Evolutionary conservation across 2,888 invertebrate species (phyloP).

Genomic region (Incurvaria masculella): DNA sequence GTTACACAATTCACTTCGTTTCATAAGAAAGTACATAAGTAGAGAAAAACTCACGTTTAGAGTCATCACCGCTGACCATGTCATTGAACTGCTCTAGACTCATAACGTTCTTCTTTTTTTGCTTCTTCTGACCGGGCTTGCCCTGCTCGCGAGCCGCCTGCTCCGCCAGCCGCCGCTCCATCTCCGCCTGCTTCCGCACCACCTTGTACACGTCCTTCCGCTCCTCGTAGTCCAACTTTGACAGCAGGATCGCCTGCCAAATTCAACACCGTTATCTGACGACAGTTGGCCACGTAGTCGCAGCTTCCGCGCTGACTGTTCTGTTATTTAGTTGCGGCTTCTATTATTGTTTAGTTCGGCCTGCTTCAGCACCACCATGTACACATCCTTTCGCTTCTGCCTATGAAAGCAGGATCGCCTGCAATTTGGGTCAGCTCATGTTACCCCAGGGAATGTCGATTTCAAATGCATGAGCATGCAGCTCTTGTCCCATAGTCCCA

Average conservation of each 20-base stretch:
- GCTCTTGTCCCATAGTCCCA: too few species aligned
- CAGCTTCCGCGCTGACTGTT: neutral
- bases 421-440: too few species aligned
- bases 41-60: too few species aligned
- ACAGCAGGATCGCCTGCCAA: conserved; percentile 66
- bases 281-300: neutral
- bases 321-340: neutral
- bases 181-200: conserved; percentile 37
- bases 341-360: too few species aligned
- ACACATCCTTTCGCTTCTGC: too few species aligned
- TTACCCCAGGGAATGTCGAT: too few species aligned
- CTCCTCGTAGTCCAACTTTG: conserved; percentile 70
- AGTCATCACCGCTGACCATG: conserved; percentile 39
- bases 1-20: too few species aligned
- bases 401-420: too few species aligned
- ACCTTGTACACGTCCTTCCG: conserved; percentile 54
- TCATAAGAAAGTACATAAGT: too few species aligned
- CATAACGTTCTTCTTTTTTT: conserved; percentile 69
- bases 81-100: conserved; percentile 72
- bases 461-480: too few species aligned
- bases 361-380: too few species aligned
- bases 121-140: conserved; percentile 35
- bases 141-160: conserved; percentile 23
- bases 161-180: conserved; percentile 30
- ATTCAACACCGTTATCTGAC: too few species aligned